A percentile compares a stretch with the other conserved stretches of the same genome.
These are phyloP conservation scores for Synanthedon myopaeformis DNA, from an alignment of 2,888 invertebrate species.

Conservation along the genomic window DNA sequence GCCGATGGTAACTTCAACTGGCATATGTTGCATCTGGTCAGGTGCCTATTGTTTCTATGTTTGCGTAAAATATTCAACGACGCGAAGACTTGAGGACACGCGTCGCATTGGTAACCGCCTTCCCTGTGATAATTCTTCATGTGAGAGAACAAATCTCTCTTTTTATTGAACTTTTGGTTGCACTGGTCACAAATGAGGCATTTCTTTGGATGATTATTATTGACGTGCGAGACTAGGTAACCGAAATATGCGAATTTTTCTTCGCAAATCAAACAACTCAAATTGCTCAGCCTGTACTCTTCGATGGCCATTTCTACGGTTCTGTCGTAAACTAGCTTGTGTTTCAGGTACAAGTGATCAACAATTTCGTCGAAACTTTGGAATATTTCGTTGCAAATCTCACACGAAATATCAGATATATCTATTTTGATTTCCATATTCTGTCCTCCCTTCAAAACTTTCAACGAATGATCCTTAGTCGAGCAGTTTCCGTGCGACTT, in stretches of 20 bases:
- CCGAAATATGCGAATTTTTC: conserved; percentile 55
- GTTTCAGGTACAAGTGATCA: conserved; percentile 37
- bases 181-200: conserved; percentile 56
- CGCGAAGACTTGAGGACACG: conserved; percentile 42
- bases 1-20: conserved; percentile 50
- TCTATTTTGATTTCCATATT: conserved; percentile 64
- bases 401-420: conserved; percentile 43
- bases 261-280: conserved; percentile 41
- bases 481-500: conserved; percentile 50
- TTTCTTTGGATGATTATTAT: conserved; percentile 52
- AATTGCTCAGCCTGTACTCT: conserved; percentile 40
- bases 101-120: conserved; percentile 52
- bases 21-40: conserved; percentile 48
- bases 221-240: conserved; percentile 53
- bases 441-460: conserved; percentile 52
- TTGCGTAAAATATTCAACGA: conserved; percentile 52
- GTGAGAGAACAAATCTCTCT: conserved; percentile 52
- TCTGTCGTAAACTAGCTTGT: conserved; percentile 43
- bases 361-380: conserved; percentile 30
- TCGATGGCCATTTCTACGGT: conserved; percentile 56
- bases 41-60: conserved; percentile 47
- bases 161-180: conserved; percentile 55
- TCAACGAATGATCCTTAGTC: conserved; percentile 47
- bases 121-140: conserved; percentile 60
- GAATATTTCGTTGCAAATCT: conserved; percentile 38